These are phyloP conservation scores for Macrophya alboannulata DNA, from an alignment of 2,888 invertebrate species.

Conservation along the genomic window DNA sequence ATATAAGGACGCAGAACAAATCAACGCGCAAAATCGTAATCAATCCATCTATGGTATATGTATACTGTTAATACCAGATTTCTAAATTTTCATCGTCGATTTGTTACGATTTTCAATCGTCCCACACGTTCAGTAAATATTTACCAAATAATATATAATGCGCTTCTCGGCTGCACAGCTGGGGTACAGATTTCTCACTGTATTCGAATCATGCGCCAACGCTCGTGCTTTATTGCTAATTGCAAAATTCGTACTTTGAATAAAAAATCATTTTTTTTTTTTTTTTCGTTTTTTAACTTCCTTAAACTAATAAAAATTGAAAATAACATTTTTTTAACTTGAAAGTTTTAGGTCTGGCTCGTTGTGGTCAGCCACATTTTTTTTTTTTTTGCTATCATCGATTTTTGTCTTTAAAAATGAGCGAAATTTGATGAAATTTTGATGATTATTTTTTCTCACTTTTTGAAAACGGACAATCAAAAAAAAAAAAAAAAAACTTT, in stretches of 20 bases:
- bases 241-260: neutral
- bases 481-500: no score
- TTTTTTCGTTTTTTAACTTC: neutral
- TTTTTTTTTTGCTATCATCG: neutral
- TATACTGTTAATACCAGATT: no score
- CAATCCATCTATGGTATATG: no score
- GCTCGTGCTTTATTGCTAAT: neutral
- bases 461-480: neutral
- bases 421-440: neutral
- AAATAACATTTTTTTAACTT: no score
- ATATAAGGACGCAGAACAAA: neutral
- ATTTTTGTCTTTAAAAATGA: neutral
- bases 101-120: neutral
- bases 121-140: neutral
- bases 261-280: neutral
- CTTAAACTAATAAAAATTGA: no score
- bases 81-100: neutral
- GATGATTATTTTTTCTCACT: neutral
- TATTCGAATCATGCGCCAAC: neutral
- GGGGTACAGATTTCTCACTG: no score
- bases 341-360: no score
- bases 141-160: neutral
- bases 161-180: neutral
- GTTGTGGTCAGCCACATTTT: no score
- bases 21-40: neutral